Evolutionary conservation across 1,140 invertebrate species (phyloP), one percentile per base, ranked within the genome.

Genomic region (Ericerus pela): DNA sequence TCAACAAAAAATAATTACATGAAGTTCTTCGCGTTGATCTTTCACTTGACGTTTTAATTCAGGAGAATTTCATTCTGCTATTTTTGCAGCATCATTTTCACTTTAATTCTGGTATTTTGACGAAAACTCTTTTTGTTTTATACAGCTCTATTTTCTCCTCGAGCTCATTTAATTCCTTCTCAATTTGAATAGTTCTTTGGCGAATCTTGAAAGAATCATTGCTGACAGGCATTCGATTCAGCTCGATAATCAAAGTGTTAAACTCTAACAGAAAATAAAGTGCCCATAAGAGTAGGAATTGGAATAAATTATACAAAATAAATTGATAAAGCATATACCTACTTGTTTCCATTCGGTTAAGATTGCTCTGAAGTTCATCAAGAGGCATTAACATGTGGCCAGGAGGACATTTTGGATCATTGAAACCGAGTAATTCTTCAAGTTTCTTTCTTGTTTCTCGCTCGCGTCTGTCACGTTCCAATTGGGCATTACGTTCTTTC

Each of bases 341-440:
- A n/a, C n/a, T n/a, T 33, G 30, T 33, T 33, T 33, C n/a, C 30
- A 33, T 33, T 33, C n/a, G 8, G 8, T 8, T 22, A 14, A 47
- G 10, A 12, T 47, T 14, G 5, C 14, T 47, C 26, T 22, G 10
- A 24, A 47, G 14, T 47, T 47, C 41, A 16, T 47, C 41, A 3
- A 10, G 20, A 4, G 41, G 41, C 41, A 47, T 47, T 24, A 47
- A 16, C 41, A 47, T 47, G 20, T 47, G 41, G 10, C 41, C 41
- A 14, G 41, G 41, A 22, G 41, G 41, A 47, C 41, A 47, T 22
- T 47, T 47, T 2, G 41, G 41, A 47, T 47, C 41, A 10, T 47
- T 47, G 22, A 47, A 24, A 47, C 41, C 41, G 8, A 18, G 41
- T 47, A 47, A 24, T 47, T 47, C 41, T 10, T 18, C 41, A 24